Conservation (phyloP, 2,888 invertebrate species). For the Notodonta dromedarius region DNA sequence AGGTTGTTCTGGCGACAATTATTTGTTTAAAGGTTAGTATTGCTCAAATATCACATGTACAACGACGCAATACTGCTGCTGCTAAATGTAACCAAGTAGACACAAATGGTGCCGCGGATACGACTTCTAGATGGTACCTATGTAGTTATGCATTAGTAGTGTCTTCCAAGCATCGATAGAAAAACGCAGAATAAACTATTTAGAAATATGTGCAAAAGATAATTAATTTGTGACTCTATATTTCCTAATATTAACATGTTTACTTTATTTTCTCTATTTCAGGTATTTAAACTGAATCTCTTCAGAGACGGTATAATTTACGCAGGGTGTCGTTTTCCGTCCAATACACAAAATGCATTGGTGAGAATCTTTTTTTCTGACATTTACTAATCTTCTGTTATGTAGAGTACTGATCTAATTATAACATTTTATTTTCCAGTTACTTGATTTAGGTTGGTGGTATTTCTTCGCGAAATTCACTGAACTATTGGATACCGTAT, state of each 20-base stretch:
- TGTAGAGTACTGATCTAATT: constrained; percentile 5
- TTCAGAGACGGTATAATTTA: constrained; percentile 74
- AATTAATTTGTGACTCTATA: neutral
- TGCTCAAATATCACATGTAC: neutral
- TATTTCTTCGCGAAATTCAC: constrained; percentile 92
- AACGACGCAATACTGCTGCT: too few species aligned
- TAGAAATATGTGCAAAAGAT: too few species aligned
- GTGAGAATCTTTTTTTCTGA: constrained; percentile 38
- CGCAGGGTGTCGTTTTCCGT: constrained; percentile 76
- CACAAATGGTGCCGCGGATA: too few species aligned
- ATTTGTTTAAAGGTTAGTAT: constrained; percentile 69
- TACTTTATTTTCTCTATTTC: constrained; percentile 37
- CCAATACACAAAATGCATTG: constrained; percentile 68
- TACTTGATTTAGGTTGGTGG: constrained; percentile 88
- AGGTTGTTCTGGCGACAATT: constrained; percentile 90
- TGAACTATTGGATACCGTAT: constrained; percentile 92
- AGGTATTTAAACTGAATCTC: constrained; percentile 75
- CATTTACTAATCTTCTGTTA: neutral
- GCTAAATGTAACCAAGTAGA: too few species aligned
- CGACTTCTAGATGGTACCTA: too few species aligned
- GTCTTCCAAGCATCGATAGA: too few species aligned
- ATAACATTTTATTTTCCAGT: constrained; percentile 65
- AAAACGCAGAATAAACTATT: too few species aligned
- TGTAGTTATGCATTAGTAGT: too few species aligned
- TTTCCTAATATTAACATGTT: neutral